These are phyloP conservation scores for Chelidonichthys spinosus DNA, from an alignment of 2,797 vertebrate species.

Conservation along the genomic window DNA sequence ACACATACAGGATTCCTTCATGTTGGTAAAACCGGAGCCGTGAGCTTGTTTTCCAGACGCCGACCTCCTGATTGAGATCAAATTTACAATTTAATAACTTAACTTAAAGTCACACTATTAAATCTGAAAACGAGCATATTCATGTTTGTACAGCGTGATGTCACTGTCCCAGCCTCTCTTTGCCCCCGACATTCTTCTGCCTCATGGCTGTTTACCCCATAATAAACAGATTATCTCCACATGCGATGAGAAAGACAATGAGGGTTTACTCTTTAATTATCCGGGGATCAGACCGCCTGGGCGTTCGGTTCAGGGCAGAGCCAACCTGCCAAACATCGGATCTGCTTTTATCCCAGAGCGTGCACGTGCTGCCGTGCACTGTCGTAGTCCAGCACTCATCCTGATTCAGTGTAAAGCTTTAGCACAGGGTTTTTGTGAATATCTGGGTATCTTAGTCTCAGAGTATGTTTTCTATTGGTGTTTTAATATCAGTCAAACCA, in stretches of 20 bases:
- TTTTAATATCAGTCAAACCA: background rate
- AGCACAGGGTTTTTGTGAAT: no score
- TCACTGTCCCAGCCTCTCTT: slow-evolving; percentile 25
- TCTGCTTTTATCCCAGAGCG: slow-evolving; percentile 7
- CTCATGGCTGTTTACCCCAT: slow-evolving; percentile 28
- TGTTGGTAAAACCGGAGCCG: background rate
- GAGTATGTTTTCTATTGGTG: background rate
- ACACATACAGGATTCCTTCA: background rate
- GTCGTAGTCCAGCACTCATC: background rate
- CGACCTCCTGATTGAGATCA: background rate
- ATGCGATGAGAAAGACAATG: slow-evolving; percentile 61
- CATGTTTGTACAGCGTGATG: background rate
- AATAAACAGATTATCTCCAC: slow-evolving; percentile 56
- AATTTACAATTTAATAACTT: background rate
- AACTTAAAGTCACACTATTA: background rate
- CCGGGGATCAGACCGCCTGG: slow-evolving; percentile 42
- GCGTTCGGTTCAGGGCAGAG: slow-evolving; percentile 31
- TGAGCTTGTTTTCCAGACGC: background rate
- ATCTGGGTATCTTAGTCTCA: background rate
- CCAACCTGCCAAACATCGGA: slow-evolving; percentile 14
- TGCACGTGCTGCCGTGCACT: background rate
- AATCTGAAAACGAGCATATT: background rate
- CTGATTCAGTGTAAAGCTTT: no score
- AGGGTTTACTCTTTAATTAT: slow-evolving; percentile 55
- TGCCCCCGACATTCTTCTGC: slow-evolving; percentile 40